phyloP scores from a whole-genome alignment of 2,113 vertebrate genomes.

The Nipponia nippon region DNA sequence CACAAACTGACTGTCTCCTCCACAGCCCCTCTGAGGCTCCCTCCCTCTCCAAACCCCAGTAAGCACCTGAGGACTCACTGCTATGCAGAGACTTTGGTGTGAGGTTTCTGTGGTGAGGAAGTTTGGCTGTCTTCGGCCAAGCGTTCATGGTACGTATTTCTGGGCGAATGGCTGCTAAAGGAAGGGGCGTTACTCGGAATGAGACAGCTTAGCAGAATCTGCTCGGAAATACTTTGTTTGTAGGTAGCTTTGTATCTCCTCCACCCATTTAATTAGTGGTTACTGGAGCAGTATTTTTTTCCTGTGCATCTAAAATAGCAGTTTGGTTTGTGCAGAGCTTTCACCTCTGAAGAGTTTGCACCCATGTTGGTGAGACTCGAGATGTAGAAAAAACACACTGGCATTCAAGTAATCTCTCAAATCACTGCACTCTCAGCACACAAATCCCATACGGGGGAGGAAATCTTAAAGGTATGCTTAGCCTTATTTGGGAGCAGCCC shows the following conservation, averaged over 20 bases:
- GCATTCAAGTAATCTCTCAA: background rate
- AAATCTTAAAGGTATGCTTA: background rate
- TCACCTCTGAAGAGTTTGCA: background rate
- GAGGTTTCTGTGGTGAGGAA: background rate
- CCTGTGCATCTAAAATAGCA: background rate
- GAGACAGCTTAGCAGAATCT: background rate
- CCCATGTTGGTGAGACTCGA: background rate
- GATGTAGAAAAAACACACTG: background rate
- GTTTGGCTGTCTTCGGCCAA: background rate
- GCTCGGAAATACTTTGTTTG: background rate
- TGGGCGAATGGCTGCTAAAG: background rate
- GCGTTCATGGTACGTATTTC: rapidly evolving
- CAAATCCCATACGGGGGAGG: rapidly evolving
- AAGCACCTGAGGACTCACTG: background rate
- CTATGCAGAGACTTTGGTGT: background rate
- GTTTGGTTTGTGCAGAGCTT: background rate
- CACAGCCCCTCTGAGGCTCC: background rate
- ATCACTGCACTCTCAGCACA: background rate
- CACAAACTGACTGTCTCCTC: background rate
- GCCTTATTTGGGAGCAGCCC: background rate
- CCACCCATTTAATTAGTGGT: background rate
- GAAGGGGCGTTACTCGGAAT: background rate
- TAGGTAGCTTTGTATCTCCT: background rate
- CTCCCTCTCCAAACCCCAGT: background rate
- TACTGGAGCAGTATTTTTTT: background rate